These are phyloP conservation scores for Mustelus asterias DNA, from an alignment of 2,113 vertebrate genomes.

Conservation along the genomic window DNA sequence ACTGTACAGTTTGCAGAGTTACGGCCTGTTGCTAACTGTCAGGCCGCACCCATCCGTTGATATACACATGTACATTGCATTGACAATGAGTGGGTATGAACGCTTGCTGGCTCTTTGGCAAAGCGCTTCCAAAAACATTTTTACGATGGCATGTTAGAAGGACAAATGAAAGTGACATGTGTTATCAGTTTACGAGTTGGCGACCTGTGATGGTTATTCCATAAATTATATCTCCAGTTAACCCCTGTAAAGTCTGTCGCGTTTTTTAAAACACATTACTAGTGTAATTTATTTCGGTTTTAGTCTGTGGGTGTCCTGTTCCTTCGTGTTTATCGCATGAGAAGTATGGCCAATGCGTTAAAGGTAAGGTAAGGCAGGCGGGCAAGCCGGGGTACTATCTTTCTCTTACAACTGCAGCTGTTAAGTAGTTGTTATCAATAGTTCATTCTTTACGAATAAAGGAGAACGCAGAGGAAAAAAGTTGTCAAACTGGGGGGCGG, in stretches of 20 bases:
- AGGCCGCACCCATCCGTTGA: not conserved
- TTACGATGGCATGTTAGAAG: conserved; percentile 19
- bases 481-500: not conserved
- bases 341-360: not conserved
- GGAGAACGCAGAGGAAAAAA: not conserved
- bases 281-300: conserved; percentile 33
- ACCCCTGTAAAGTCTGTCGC: conserved; percentile 33
- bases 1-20: not conserved
- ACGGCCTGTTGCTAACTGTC: conserved; percentile 1
- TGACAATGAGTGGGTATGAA: not conserved
- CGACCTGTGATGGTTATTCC: conserved; percentile 28
- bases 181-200: conserved; percentile 37
- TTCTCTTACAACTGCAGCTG: not conserved
- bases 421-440: not conserved
- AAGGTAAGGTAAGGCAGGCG: not conserved
- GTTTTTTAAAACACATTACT: conserved; percentile 34
- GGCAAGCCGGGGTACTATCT: not conserved
- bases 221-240: conserved; percentile 37
- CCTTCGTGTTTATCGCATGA: conserved; percentile 10
- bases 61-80: not conserved
- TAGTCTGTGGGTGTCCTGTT: conserved; percentile 19
- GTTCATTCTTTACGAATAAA: not conserved
- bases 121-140: not conserved
- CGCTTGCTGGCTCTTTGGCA: not conserved
- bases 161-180: conserved; percentile 34